A percentile compares a stretch with the other conserved stretches of the same genome.
These are phyloP conservation scores for Cylindroiulus punctatus DNA, from an alignment of 2,888 invertebrate species.

Conservation along the genomic window DNA sequence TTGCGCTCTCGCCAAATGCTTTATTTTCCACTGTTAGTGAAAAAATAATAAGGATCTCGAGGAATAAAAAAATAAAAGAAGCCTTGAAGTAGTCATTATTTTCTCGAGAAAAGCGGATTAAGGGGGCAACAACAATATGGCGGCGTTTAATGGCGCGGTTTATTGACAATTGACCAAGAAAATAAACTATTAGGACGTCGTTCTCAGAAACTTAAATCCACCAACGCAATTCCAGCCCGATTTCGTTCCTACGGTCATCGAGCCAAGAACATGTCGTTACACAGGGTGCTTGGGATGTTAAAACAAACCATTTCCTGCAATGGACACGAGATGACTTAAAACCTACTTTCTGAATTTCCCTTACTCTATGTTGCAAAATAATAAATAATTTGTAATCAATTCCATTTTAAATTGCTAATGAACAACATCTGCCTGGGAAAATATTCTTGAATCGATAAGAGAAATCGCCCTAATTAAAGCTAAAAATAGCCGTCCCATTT, in stretches of 20 bases:
- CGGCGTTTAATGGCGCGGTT: constrained; percentile 27
- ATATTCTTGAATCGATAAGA: not conserved
- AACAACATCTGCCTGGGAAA: not conserved
- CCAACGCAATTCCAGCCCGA: not conserved
- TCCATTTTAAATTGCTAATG: not conserved
- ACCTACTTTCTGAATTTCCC: no score
- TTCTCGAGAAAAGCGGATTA: constrained; percentile 16
- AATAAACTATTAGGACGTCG: constrained; percentile 38
- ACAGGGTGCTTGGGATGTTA: constrained; percentile 15
- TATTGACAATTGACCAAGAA: constrained; percentile 42
- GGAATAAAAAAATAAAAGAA: constrained; percentile 20
- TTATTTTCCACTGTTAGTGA: not conserved
- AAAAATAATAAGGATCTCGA: constrained; percentile 15
- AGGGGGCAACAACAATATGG: constrained; percentile 28
- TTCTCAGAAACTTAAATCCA: constrained; percentile 38
- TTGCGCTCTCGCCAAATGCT: not conserved
- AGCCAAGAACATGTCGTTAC: not conserved
- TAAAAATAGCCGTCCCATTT: not conserved
- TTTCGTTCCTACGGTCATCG: not conserved
- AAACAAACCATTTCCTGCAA: not conserved
- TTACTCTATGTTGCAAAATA: no score
- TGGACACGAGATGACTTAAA: no score
- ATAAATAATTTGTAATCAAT: not conserved
- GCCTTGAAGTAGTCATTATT: constrained; percentile 23
- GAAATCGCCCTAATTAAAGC: not conserved